Evolutionary conservation across 2,888 invertebrate species (phyloP), one percentile per base, ranked within the genome.

Genomic region (Leptogaster cylindrica): DNA sequence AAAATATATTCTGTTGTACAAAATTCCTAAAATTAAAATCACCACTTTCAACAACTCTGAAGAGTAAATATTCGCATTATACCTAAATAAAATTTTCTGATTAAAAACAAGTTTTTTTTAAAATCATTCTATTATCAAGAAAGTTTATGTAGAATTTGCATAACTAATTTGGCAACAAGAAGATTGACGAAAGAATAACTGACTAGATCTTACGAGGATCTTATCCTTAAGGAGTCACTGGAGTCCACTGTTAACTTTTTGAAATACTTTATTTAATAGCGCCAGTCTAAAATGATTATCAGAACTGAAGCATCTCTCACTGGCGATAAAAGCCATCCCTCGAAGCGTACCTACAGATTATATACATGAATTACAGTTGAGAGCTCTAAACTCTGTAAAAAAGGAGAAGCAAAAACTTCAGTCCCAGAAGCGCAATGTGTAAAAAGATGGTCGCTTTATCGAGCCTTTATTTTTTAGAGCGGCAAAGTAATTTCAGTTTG

Each of bases 401-500:
- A n/a, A n/a, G n/a, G n/a, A n/a, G 44, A 61, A 44, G 18, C 28
- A 61, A 61, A 23, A 28, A 27, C 18, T 2, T 5, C 28, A 61
- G 44, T 44, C 41, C 61, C 44, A 2, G 61, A 20, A 10, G 44
- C 61, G 44, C 27, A 28, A 18, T 27, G 28, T 27, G 41, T 44
- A 28, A 25, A 48, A 41, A 16, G 28, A 16, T 28, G 61, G 44
- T 14, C 28, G 61, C 14, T 25, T 16, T 16, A 18, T 16, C 28
- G 25, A 14, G 16, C 28, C 61, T 61, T 61, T 25, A 39, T 25
- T 23, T 39, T 41, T 41, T 20, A 10, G 27, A n/a, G 61, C 25
- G 8, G 44, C 61, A 20, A 41, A 44, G 61, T 44, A 61, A 61
- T 71, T 67, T 68, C 71, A 70, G 70, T 71, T 71, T 71, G 71